Evolutionary conservation across 1,140 invertebrate genomes (phyloP), one percentile per base, ranked within the genome.

Genomic region (Meteorus sp.): DNA sequence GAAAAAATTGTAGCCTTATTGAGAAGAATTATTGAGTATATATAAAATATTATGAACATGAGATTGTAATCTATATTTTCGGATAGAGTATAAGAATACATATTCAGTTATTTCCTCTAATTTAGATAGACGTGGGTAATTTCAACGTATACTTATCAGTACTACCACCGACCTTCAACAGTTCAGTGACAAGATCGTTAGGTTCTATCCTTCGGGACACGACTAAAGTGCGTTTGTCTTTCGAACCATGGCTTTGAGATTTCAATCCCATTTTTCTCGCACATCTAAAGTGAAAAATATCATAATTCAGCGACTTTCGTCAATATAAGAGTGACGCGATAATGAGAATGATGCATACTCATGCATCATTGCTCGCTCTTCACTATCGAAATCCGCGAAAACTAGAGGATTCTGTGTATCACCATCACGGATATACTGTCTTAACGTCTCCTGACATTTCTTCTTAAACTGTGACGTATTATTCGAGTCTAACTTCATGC

Each of bases 331-430:
- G n/a, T n/a, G n/a, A n/a, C n/a, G n/a, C n/a, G n/a, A n/a, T n/a
- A 13, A 56, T 11, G 50, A 55, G 7, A 5, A 45, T 39, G n/a
- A 25, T 59, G 69, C 75, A 72, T 76, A 85, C 84, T 82, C 69
- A 69, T 92, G 90, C 54, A 92, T 84, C 5, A 77, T 62, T 5
- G 83, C 84, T 35, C 90, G 78, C 70, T 92, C 89, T 22, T 90
- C 88, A 50, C 86, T 88, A 0, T 79, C 82, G 69, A 92, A 91
- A 41, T 88, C 85, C 0, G 85, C 83, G 72, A 92, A 92, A 29
- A 87, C 79, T 55, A 89, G 68, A 64, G 86, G 86, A 0, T 84
- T 77, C 61, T 83, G 79, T 45, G 78, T 73, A 45, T 83, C 69
- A 25, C 82, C 81, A 5, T 58, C 57, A 0, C 77, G 66, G 0